Conservation (phyloP, 2,888 invertebrate genomes). For the Eustalomyia histrio region DNA sequence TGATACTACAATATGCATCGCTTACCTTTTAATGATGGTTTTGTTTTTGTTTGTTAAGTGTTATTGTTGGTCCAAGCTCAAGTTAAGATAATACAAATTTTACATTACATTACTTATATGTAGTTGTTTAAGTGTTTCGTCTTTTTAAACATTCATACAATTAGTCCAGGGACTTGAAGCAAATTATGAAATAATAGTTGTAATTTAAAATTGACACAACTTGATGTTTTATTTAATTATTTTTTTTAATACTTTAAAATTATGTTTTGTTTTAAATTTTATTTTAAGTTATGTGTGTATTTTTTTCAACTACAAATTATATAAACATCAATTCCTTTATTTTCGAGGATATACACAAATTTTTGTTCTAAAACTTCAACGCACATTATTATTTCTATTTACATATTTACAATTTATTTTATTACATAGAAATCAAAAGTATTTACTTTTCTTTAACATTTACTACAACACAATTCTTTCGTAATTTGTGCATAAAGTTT, state of each 20-base stretch:
- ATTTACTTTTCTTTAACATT: not conserved
- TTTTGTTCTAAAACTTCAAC: not conserved
- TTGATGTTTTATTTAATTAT: not conserved
- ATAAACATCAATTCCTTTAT: conserved; percentile 59
- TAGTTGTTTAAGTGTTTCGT: not conserved
- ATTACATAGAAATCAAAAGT: not conserved
- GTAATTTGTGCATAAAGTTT: not conserved
- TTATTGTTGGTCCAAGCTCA: conserved; percentile 34
- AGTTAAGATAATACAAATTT: conserved; percentile 11
- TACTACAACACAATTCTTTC: not conserved
- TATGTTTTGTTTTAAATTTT: not conserved
- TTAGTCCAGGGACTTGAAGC: not conserved
- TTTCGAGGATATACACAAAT: not conserved
- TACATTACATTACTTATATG: not conserved
- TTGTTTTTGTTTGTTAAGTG: not conserved
- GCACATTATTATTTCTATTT: conserved; percentile 39
- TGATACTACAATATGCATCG: conserved; percentile 33
- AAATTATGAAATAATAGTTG: not conserved
- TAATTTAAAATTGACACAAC: not conserved
- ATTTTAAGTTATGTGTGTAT: not conserved
- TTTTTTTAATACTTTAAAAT: conserved; percentile 35
- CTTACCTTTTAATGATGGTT: conserved; percentile 57
- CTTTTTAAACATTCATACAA: not conserved
- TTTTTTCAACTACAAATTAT: conserved; percentile 28
- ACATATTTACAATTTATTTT: conserved; percentile 47